These are phyloP conservation scores for Gymnobelideus leadbeateri DNA, from an alignment of 2,113 vertebrate genomes.

Conservation along the genomic window DNA sequence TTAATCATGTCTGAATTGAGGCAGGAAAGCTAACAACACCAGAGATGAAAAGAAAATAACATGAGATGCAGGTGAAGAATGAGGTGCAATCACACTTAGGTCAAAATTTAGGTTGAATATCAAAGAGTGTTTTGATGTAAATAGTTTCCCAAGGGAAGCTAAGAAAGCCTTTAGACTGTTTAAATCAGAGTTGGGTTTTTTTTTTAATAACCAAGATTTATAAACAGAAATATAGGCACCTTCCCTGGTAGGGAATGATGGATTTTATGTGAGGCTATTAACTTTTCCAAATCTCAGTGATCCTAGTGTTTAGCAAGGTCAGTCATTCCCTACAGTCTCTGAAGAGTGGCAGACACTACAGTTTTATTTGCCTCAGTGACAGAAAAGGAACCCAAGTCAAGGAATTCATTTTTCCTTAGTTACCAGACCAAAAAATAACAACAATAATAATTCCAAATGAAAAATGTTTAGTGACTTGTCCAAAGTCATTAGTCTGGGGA, in stretches of 20 bases:
- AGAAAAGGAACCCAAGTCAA: conserved; percentile 2
- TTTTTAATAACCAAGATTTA: conserved; percentile 19
- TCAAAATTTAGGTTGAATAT: conserved; percentile 38
- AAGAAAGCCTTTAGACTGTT: conserved; percentile 39
- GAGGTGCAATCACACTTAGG: conserved; percentile 41
- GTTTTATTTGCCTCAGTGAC: conserved; percentile 9
- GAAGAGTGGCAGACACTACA: conserved; percentile 22
- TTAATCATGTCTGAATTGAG: conserved; percentile 41
- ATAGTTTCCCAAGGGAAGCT: conserved; percentile 31
- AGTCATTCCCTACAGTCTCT: conserved; percentile 41
- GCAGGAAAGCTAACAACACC: conserved; percentile 49
- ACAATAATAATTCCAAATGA: background rate
- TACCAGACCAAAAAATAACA: conserved; percentile 12
- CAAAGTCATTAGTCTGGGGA: background rate
- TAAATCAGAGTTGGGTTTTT: conserved; percentile 1
- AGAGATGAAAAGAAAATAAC: conserved; percentile 49
- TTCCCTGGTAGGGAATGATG: background rate
- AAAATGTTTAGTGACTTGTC: conserved; percentile 1
- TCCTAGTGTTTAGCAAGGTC: background rate
- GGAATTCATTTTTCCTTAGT: conserved; percentile 30
- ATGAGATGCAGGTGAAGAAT: conserved; percentile 48
- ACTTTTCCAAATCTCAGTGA: conserved; percentile 10
- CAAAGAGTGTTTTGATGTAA: conserved; percentile 44
- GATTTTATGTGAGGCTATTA: background rate
- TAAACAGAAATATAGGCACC: background rate